Evolutionary conservation across 2,113 vertebrate genomes (phyloP), one percentile per base, ranked within the genome.

Genomic region (Australoheros scitulus): DNA sequence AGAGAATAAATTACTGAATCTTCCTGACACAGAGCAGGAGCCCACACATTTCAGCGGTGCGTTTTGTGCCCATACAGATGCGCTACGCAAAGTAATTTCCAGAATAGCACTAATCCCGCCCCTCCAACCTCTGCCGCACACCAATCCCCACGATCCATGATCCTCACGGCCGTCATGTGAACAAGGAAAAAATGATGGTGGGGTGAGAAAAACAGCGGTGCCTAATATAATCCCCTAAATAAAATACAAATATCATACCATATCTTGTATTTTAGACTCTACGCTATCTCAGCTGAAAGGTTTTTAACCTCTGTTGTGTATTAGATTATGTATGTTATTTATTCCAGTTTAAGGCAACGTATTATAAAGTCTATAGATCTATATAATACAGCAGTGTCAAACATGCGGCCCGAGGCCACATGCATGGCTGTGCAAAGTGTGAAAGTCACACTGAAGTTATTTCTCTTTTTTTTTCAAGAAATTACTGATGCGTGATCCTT

Each of bases 11-110:
- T 77, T 50, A 20, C 14, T 17, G n/a, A 1, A 77, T 89, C 43
- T 24, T 7, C 36, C 18, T 14, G 47, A 63, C 32, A 87, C 85
- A 84, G 7, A 7, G 38, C 77, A 58, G 24, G 50, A 64, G 15
- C 36, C 60, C 36, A 17, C 61, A 72, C 84, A 78, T 74, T 81
- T 13, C 83, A 82, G 64, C 83, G 72, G 17, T 74, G 65, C 77
- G 47, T 34, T 72, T 84, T 80, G 32, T 9, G 32, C 57, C 14
- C 60, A 79, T 85, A 87, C 93, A 95, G 95, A 93, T 95, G 95
- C 91, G 89, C 90, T 85, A 80, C 91, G 91, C 77, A 84, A 80
- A 85, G 74, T 29, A 11, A 65, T 81, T 92, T 90, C 87, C 65
- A 82, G 90, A 88, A 90, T 84, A 77, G 72, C 80, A 20, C 57